Evolutionary conservation across 1,140 invertebrate species (phyloP).

Genomic region (Aleiodes sp.): DNA sequence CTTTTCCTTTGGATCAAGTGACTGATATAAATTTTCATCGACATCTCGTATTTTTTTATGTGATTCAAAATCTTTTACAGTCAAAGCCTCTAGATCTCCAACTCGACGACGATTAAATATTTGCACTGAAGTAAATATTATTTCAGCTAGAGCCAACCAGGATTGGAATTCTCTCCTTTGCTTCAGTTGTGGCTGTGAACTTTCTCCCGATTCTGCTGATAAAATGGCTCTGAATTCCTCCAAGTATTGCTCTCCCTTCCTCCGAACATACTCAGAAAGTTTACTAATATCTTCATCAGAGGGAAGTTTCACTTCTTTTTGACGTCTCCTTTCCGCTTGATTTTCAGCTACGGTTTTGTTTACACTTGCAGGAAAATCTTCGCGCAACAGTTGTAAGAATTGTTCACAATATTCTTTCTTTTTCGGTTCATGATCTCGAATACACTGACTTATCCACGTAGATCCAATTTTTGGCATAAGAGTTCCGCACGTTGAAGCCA

Average conservation of each 20-base stretch:
- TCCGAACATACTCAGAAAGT: slow-evolving; percentile 2
- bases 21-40: slow-evolving; percentile 14
- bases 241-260: background rate
- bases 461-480: slow-evolving; percentile 26
- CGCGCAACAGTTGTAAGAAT: slow-evolving; percentile 27
- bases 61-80: slow-evolving; percentile 17
- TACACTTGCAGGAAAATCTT: slow-evolving; percentile 20
- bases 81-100: slow-evolving; percentile 28
- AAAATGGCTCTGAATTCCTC: background rate
- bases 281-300: slow-evolving; percentile 27
- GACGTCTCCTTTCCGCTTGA: slow-evolving; percentile 11
- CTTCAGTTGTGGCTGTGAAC: too few species aligned
- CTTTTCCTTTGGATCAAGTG: slow-evolving; percentile 9
- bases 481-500: slow-evolving; percentile 21
- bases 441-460: slow-evolving; percentile 7
- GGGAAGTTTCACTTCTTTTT: slow-evolving; percentile 29
- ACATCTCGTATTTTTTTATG: background rate
- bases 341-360: slow-evolving; percentile 26
- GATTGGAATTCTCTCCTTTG: too few species aligned
- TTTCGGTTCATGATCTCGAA: slow-evolving; percentile 22
- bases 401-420: slow-evolving; percentile 25
- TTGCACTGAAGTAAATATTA: slow-evolving; percentile 21
- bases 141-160: slow-evolving; percentile 22
- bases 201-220: too few species aligned
- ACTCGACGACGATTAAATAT: slow-evolving; percentile 31